A percentile compares a stretch with the other conserved stretches of the same genome.
Evolutionary conservation across 1,140 invertebrate species (phyloP).

Genomic region (Danaus plexippus): DNA sequence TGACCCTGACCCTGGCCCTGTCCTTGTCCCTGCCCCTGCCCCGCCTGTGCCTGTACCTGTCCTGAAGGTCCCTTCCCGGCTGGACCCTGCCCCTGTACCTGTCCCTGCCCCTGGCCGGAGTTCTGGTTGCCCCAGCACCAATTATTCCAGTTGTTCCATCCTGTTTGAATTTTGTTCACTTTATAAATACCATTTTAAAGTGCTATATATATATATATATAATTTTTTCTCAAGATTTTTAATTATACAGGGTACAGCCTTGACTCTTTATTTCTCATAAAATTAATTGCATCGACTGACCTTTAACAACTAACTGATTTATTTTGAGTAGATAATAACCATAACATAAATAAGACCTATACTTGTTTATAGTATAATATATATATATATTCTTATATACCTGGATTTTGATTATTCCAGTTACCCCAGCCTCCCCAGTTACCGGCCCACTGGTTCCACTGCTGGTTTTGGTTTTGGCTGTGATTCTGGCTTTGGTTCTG

Average conservation of each 20-base stretch:
- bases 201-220: too few species aligned
- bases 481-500: constrained; percentile 31
- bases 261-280: too few species aligned
- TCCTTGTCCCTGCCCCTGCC: constrained; percentile 13
- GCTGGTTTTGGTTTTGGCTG: constrained; percentile 26
- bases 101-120: constrained; percentile 12
- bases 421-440: constrained; percentile 51
- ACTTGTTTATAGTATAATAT: too few species aligned
- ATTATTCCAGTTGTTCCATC: constrained; percentile 48
- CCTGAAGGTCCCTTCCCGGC: neutral
- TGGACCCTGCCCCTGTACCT: constrained; percentile 11
- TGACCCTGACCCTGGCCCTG: constrained; percentile 10
- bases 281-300: too few species aligned
- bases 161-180: constrained; percentile 12
- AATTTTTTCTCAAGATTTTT: too few species aligned
- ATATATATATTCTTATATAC: constrained; percentile 22
- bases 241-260: too few species aligned
- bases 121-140: constrained; percentile 42
- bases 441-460: constrained; percentile 57
- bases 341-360: neutral
- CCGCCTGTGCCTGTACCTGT: neutral
- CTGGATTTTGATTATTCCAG: constrained; percentile 57
- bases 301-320: too few species aligned
- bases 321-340: neutral
- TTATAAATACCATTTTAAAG: neutral